These are phyloP conservation scores for Eurytoma californica DNA, from an alignment of 2,888 invertebrate species.

Conservation along the genomic window DNA sequence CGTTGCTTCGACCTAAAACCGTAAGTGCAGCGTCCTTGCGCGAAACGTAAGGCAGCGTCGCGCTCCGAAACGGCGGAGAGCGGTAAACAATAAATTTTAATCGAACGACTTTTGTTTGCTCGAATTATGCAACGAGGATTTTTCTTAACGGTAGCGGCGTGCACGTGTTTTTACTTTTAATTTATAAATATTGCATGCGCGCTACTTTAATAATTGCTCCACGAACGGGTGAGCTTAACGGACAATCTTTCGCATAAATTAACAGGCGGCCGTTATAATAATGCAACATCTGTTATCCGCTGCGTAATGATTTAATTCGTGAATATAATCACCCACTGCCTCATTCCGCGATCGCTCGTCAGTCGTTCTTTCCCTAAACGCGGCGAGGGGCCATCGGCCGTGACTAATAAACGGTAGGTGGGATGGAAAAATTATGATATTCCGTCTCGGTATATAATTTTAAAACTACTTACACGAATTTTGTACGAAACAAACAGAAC, in stretches of 20 bases:
- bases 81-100: no score
- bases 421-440: neutral
- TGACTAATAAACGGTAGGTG: constrained; percentile 27
- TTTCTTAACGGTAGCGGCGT: no score
- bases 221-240: constrained; percentile 48
- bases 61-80: no score
- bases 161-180: constrained; percentile 3
- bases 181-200: constrained; percentile 26
- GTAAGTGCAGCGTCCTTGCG: no score
- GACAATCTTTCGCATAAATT: constrained; percentile 51
- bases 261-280: constrained; percentile 44
- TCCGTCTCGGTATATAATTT: neutral
- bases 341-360: constrained; percentile 9
- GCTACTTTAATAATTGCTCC: constrained; percentile 45
- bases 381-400: constrained; percentile 20
- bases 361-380: constrained; percentile 2
- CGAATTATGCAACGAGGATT: no score
- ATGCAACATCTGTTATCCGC: constrained; percentile 40
- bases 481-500: no score
- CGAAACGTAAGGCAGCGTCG: no score
- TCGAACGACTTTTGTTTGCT: no score
- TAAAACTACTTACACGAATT: neutral
- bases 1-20: neutral
- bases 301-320: neutral
- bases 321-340: constrained; percentile 31